Conservation (phyloP, 1,140 invertebrate species). For the Nixonia krombeini region DNA sequence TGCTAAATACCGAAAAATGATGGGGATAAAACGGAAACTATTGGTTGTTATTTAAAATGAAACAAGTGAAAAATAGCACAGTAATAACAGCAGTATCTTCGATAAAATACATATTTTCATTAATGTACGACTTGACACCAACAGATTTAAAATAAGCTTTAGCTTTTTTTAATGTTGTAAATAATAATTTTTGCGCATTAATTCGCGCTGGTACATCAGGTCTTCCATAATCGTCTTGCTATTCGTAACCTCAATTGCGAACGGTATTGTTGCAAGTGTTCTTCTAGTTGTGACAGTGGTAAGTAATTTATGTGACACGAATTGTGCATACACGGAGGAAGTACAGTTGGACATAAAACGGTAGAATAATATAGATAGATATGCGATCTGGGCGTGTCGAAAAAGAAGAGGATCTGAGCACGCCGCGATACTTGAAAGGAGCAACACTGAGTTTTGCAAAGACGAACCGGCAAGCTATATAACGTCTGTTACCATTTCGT, state of each 20-base stretch:
- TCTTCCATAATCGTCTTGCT: background rate
- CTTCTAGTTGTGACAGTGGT: conserved; percentile 1
- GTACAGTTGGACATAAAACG: conserved; percentile 18
- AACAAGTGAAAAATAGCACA: too few species aligned
- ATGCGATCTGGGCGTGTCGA: conserved; percentile 45
- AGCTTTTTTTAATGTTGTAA: too few species aligned
- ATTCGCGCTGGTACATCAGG: too few species aligned
- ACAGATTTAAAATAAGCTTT: too few species aligned
- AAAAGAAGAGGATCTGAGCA: conserved; percentile 25
- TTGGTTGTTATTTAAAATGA: too few species aligned
- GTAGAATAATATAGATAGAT: conserved; percentile 38
- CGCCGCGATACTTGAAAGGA: conserved; percentile 59
- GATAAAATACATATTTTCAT: too few species aligned
- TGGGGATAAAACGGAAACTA: too few species aligned
- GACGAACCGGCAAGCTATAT: conserved; percentile 34
- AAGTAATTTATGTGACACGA: conserved; percentile 8
- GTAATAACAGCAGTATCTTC: too few species aligned
- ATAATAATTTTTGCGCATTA: too few species aligned
- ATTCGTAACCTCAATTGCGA: background rate
- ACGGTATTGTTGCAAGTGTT: background rate
- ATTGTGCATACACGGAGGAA: conserved; percentile 8
- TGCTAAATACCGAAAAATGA: too few species aligned
- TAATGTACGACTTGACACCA: too few species aligned
- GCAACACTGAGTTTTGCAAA: conserved; percentile 50
- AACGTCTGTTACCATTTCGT: conserved; percentile 66